Percentiles rank a stretch among this genome's conserved stretches.
These are phyloP conservation scores for Watsonalla binaria DNA, from an alignment of 2,888 invertebrate species.

Conservation along the genomic window DNA sequence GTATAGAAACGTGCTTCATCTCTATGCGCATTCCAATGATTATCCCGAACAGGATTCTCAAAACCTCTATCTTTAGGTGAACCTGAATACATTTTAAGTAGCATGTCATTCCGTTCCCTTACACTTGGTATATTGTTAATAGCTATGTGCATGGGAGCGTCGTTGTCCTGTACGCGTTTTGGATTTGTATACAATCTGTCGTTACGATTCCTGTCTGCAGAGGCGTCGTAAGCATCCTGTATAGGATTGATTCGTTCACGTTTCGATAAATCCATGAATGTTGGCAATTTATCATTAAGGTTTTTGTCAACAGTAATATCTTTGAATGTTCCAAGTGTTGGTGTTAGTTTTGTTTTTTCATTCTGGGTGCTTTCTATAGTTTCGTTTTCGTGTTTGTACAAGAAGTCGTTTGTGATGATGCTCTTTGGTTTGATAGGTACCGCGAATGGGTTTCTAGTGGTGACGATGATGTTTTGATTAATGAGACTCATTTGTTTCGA, in stretches of 20 bases:
- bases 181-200: not conserved
- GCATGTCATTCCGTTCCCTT: not conserved
- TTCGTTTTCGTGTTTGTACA: constrained; percentile 3
- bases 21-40: not conserved
- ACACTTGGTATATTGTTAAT: not conserved
- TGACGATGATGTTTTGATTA: constrained; percentile 51
- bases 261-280: not conserved
- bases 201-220: not conserved
- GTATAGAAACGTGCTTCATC: not conserved
- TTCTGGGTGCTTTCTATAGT: not conserved
- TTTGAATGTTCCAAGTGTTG: not conserved
- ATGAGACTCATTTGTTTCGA: constrained; percentile 35
- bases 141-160: not conserved
- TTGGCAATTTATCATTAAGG: not conserved
- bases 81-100: not conserved
- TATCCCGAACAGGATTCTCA: not conserved
- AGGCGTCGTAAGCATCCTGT: not conserved
- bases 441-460: constrained; percentile 23
- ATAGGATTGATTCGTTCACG: not conserved
- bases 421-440: constrained; percentile 7
- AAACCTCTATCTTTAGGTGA: not conserved
- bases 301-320: not conserved
- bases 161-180: not conserved
- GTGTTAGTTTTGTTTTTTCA: not conserved
- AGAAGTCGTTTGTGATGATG: not conserved